A percentile compares a stretch with the other conserved stretches of the same genome.
These are phyloP conservation scores for Apotomis capreana DNA, from an alignment of 2,888 invertebrate genomes.

Conservation along the genomic window DNA sequence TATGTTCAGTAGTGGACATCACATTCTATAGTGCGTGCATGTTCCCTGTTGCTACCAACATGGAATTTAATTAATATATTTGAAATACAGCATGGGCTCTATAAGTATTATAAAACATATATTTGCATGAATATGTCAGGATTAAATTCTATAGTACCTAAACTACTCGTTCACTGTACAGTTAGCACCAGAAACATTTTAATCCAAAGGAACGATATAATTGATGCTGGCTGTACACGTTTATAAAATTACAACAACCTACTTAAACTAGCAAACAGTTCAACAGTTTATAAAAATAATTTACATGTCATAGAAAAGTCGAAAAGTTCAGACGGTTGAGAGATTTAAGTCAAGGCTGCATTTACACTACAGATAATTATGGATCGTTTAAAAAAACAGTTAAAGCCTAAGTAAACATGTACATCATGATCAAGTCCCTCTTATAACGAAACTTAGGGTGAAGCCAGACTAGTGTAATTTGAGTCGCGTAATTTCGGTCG, in stretches of 20 bases:
- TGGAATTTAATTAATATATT: too few species aligned
- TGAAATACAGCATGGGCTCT: neutral
- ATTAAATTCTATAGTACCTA: neutral
- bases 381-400: too few species aligned
- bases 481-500: too few species aligned
- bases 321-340: neutral
- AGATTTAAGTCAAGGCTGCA: too few species aligned
- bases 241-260: constrained; percentile 24
- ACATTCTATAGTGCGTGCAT: too few species aligned
- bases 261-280: constrained; percentile 2
- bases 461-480: too few species aligned
- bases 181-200: constrained; percentile 1
- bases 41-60: too few species aligned
- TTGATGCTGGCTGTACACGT: neutral
- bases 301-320: constrained; percentile 18
- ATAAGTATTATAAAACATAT: neutral
- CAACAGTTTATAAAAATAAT: constrained; percentile 30
- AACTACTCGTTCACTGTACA: neutral
- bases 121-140: neutral
- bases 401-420: neutral
- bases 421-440: neutral
- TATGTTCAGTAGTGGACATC: too few species aligned
- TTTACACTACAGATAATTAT: too few species aligned
- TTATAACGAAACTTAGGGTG: too few species aligned
- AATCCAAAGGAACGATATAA: neutral